Base-by-base conservation (phyloP, 2,797 vertebrate species). In the Botia almorhae region DNA sequence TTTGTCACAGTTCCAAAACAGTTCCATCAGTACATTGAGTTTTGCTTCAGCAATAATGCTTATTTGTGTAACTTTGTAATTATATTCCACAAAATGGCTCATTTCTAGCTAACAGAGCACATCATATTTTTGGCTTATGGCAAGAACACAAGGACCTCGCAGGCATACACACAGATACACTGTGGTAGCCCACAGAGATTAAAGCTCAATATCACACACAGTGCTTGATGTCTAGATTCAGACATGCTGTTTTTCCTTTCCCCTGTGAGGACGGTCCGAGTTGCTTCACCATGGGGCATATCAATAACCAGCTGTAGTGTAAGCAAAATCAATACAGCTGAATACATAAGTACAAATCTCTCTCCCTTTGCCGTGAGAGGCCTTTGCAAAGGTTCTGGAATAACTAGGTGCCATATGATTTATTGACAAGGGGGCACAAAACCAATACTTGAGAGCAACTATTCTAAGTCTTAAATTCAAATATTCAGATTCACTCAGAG, bases 271-370 rank as follows among this genome's bases (percentile, higher is more conserved):
- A 29, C 72, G 83, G 86, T 89, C 86, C 89, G 84, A 91, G 91
- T 87, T 81, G 83, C 83, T 83, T 79, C 80, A 86, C 88, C 84
- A 85, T 78, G 75, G 88, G 91, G 89, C 87, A 90, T 92, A 92
- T 93, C 89, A 89, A 89, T 88, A 88, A 71, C 89, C 76, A 84
- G 82, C 87, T 89, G 87, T 86, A 90, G 85, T 88, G 89, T 92
- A 91, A 85, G 83, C 69, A 87, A 80, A 88, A 89, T 93, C 93
- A 91, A 89, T 93, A 92, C 63, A 55, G 83, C 69, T 81, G 84
- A 90, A 91, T 89, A 90, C 89, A 80, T 78, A 73, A 85, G 78
- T 87, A 78, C 78, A 87, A 81, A 86, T 74, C 65, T 85, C 60
- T 85, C 82, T 85, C 83, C 78, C 82, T 77, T 85, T 85, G 87